phyloP scores from a whole-genome alignment of 2,797 vertebrate species.

The Babyrousa celebensis region DNA sequence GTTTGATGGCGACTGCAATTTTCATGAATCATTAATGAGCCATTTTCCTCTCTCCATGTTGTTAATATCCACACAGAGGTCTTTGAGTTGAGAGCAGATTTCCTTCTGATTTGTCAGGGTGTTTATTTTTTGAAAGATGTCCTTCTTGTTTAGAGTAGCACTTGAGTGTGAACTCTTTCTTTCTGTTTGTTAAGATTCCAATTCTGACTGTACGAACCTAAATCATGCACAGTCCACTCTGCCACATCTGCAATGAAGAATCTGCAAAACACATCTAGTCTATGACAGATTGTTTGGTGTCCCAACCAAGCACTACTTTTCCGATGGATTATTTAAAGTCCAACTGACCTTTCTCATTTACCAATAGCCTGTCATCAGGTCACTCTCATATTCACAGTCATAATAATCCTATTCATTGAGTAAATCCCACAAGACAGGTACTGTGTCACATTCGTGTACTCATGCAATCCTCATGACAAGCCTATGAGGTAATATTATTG shows the following conservation, averaged over 20 bases:
- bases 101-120: constrained; percentile 72
- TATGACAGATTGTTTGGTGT: background rate
- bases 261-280: background rate
- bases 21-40: constrained; percentile 83
- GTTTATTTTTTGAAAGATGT: constrained; percentile 69
- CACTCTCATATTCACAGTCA: background rate
- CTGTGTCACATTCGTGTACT: background rate
- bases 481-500: background rate
- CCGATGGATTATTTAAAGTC: background rate
- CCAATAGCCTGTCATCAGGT: background rate
- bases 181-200: constrained; percentile 55
- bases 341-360: background rate
- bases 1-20: constrained; percentile 66
- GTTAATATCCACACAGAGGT: constrained; percentile 70
- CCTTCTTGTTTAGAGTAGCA: constrained; percentile 57
- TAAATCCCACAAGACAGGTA: background rate
- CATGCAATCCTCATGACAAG: background rate
- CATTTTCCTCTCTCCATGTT: constrained; percentile 78
- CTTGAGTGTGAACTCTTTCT: constrained; percentile 67
- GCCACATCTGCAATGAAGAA: background rate
- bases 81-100: constrained; percentile 68
- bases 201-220: background rate
- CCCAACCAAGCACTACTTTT: background rate
- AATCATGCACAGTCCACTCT: background rate
- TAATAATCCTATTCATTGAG: background rate